Evolutionary conservation across 2,888 invertebrate species (phyloP).

Genomic region (Pachycephus smyrnensis): DNA sequence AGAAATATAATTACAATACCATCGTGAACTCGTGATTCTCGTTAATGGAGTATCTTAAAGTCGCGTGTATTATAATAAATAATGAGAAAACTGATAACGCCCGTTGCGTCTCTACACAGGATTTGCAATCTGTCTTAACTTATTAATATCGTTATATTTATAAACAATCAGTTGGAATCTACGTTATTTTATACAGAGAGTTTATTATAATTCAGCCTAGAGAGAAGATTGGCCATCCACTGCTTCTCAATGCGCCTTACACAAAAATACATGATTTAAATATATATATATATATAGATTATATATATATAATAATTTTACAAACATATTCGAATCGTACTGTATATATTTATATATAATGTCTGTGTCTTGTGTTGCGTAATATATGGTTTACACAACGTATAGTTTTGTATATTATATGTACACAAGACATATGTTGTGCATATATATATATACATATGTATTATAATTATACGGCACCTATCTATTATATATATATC

Average conservation of each 20-base stretch:
- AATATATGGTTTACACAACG: background rate
- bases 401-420: background rate
- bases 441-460: slow-evolving; percentile 12
- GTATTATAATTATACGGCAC: slow-evolving; percentile 18
- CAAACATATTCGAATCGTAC: slow-evolving; percentile 40
- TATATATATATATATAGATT: background rate
- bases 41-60: background rate
- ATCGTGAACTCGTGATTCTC: background rate
- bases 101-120: background rate
- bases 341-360: background rate
- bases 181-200: background rate
- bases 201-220: background rate
- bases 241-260: slow-evolving; percentile 26
- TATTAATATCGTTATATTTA: background rate
- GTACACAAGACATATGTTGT: background rate
- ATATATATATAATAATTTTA: slow-evolving; percentile 40
- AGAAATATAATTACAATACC: slow-evolving; percentile 42
- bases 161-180: background rate
- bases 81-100: background rate
- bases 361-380: background rate
- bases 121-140: background rate
- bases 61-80: background rate
- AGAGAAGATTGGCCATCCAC: background rate
- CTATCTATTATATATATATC: background rate
- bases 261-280: slow-evolving; percentile 44